A percentile compares a stretch with the other conserved stretches of the same genome.
Conservation (phyloP, 1,140 invertebrate genomes). For the Lamellibrachia luymesi region DNA sequence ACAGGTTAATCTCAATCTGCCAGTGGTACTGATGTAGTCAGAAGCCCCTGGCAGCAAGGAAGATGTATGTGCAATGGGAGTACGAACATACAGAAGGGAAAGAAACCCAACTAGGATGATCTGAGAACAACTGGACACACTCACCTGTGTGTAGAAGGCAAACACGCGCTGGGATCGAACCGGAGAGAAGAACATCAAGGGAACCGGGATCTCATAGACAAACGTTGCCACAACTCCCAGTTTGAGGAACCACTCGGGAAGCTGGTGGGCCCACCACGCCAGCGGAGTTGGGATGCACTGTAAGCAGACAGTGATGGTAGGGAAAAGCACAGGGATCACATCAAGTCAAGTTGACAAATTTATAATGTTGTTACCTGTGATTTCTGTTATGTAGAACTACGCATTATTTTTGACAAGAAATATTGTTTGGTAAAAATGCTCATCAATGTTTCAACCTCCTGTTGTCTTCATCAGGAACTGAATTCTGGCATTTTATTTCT, state of each 20-base stretch:
- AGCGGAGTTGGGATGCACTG: conserved; percentile 57
- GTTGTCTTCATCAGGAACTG: too few species aligned
- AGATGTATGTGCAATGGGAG: too few species aligned
- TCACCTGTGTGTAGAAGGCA: conserved; percentile 70
- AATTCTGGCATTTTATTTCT: too few species aligned
- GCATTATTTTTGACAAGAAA: not conserved
- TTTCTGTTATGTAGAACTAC: too few species aligned
- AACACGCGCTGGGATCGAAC: conserved; percentile 66
- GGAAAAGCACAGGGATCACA: not conserved
- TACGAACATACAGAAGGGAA: too few species aligned
- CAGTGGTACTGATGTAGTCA: too few species aligned
- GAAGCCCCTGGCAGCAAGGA: too few species aligned
- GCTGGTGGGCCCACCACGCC: conserved; percentile 52
- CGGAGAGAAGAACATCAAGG: conserved; percentile 79
- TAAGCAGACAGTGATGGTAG: conserved; percentile 21
- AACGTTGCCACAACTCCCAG: conserved; percentile 66
- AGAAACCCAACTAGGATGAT: too few species aligned
- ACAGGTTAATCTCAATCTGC: too few species aligned
- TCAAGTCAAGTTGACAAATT: not conserved
- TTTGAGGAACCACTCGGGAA: conserved; percentile 65
- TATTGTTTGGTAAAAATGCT: not conserved
- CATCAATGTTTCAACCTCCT: too few species aligned
- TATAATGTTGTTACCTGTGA: not conserved
- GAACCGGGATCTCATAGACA: conserved; percentile 70
- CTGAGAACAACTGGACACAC: not conserved